Evolutionary conservation across 1,140 invertebrate genomes (phyloP), one percentile per base, ranked within the genome.

Genomic region (Asbolus verrucosus): DNA sequence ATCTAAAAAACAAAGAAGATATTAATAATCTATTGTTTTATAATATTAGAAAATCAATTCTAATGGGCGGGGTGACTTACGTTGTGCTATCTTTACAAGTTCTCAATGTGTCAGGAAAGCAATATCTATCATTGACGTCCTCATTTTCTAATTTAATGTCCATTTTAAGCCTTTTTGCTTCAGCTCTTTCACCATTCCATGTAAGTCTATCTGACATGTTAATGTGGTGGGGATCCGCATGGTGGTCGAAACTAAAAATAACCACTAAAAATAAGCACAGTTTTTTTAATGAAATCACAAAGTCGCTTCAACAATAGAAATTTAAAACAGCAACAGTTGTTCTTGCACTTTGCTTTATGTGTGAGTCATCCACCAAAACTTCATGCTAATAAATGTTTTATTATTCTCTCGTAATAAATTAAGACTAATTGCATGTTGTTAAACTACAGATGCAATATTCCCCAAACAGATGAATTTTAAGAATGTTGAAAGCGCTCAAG

Each of bases 141-240:
- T 90, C 89, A 59, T 88, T 87, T 78, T 90, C 89, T 30, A 90
- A 75, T 78, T 89, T 89, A 38, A 89, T 84, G 70, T 89, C 87
- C 76, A 89, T 83, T 76, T 86, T 86, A 67, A 83, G 84, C 59
- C 86, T 82, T 77, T 90, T 90, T 1, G 84, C 79, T 43, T 84
- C 82, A n/a, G 84, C 81, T 71, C 75, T 71, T 63, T 81, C 79
- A 30, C 71, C 75, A 24, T 72, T 72, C 77, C 78, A 80, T 14
- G 72, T 69, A 15, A 80, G 43, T 41, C 77, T 69, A 43, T 79
- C 80, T 5, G 70, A 67, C 70, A 77, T 61, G 21, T 30, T 54
- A 69, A 76, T 69, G 31, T 76, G 76, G 38, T 72, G 72, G 1
- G 74, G 69, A 50, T 78, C 76, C 33, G 73, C 73, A 43, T 76